These are phyloP conservation scores for Formicarius rufipectus DNA, from an alignment of 2,113 vertebrate species.

Conservation along the genomic window DNA sequence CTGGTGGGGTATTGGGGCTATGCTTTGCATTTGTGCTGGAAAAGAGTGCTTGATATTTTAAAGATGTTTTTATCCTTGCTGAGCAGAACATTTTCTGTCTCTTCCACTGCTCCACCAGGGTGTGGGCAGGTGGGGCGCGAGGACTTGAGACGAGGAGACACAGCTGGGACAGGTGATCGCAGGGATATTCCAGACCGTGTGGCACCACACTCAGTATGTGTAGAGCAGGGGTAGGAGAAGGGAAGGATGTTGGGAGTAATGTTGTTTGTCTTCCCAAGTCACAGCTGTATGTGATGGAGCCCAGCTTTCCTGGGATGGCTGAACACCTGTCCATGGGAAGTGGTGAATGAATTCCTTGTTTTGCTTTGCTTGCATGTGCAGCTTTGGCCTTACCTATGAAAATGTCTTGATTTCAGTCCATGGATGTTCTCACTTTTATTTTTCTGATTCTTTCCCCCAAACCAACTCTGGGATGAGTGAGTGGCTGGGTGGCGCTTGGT, in stretches of 20 bases:
- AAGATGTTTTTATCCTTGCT: background rate
- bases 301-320: background rate
- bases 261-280: background rate
- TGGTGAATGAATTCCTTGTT: background rate
- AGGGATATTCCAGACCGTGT: background rate
- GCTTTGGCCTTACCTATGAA: too few relatives aligned
- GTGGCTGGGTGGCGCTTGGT: rapidly evolving
- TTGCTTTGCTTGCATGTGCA: background rate
- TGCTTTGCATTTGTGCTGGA: background rate
- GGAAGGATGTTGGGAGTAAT: background rate
- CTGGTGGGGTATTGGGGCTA: background rate
- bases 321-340: background rate
- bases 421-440: background rate
- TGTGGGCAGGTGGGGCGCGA: too few relatives aligned
- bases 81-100: background rate
- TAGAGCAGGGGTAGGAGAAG: background rate
- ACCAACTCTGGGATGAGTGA: too few relatives aligned
- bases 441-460: background rate
- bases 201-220: rapidly evolving
- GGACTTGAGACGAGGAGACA: background rate
- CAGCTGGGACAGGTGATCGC: background rate
- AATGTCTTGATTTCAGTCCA: background rate
- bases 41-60: background rate
- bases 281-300: background rate
- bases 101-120: background rate